Evolutionary conservation across 92 coral and sea anemone species (phyloP), one percentile per base, ranked within the genome.

Genomic region (Scolanthus callimorphus): DNA sequence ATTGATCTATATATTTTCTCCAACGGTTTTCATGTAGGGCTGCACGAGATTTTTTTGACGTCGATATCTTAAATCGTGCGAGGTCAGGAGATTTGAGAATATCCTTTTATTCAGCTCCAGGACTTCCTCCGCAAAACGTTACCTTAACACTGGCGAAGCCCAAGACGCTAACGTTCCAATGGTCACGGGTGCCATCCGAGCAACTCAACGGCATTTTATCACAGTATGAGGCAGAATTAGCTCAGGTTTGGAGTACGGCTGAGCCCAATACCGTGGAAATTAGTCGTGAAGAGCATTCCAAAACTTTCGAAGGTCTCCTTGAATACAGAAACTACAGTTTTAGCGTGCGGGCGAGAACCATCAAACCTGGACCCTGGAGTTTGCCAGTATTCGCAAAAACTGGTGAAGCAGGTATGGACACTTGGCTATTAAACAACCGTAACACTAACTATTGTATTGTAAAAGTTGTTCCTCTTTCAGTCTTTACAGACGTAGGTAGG

Each of bases 41-140:
- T n/a, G n/a, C n/a, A n/a, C n/a, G n/a, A n/a, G n/a, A n/a, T n/a
- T n/a, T n/a, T n/a, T n/a, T n/a, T n/a, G n/a, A n/a, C n/a, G n/a
- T n/a, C n/a, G n/a, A n/a, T n/a, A n/a, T n/a, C n/a, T n/a, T n/a
- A n/a, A n/a, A n/a, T n/a, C n/a, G n/a, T n/a, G n/a, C n/a, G n/a
- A n/a, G n/a, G n/a, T n/a, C n/a, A n/a, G n/a, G n/a, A n/a, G n/a
- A n/a, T n/a, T n/a, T n/a, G n/a, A n/a, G n/a, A n/a, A n/a, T n/a
- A n/a, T n/a, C n/a, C n/a, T n/a, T n/a, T n/a, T n/a, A n/a, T n/a
- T n/a, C 52, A 46, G 52, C 52, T 9, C 52, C 52, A 4, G 23
- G 22, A 6, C 52, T 46, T 46, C 52, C 52, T 4, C 52, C 52
- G 22, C 52, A 46, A 46, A 46, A 46, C 23, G 22, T 46, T 19